Conservation (phyloP, 2,888 invertebrate species). For the Amphipoea lucens region DNA sequence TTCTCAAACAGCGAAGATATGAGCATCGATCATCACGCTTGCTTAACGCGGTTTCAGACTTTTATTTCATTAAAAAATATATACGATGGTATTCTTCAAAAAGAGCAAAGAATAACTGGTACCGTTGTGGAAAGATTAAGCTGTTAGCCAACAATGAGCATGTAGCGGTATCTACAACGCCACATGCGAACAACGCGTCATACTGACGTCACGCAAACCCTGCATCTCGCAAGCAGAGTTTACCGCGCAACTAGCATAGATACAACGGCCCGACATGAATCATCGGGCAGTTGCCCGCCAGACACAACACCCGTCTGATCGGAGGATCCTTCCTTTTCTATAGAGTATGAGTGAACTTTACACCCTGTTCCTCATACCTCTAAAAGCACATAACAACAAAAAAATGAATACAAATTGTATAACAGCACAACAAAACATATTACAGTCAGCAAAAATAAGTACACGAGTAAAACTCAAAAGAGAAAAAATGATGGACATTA, state of each 20-base stretch:
- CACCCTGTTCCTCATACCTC: too few relatives aligned
- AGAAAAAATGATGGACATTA: constrained; percentile 40
- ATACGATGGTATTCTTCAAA: background rate
- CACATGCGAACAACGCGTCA: too few relatives aligned
- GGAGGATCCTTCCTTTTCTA: too few relatives aligned
- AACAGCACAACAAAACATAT: constrained; percentile 12
- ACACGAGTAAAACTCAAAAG: constrained; percentile 13
- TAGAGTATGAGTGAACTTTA: too few relatives aligned
- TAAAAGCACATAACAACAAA: background rate
- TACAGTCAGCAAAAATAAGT: background rate
- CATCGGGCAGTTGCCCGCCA: too few relatives aligned
- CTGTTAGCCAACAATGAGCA: background rate
- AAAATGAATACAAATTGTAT: too few relatives aligned
- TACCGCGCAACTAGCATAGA: too few relatives aligned
- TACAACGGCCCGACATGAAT: too few relatives aligned
- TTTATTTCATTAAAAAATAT: background rate
- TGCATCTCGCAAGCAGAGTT: too few relatives aligned
- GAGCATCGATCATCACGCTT: background rate
- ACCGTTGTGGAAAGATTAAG: background rate
- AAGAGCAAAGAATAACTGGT: background rate
- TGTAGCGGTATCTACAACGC: too few relatives aligned
- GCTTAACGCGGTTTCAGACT: background rate
- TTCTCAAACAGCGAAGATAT: background rate
- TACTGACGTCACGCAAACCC: too few relatives aligned
- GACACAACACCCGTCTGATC: too few relatives aligned